phyloP scores from a whole-genome alignment of 2,113 vertebrate species.

The Corythaeola cristata region DNA sequence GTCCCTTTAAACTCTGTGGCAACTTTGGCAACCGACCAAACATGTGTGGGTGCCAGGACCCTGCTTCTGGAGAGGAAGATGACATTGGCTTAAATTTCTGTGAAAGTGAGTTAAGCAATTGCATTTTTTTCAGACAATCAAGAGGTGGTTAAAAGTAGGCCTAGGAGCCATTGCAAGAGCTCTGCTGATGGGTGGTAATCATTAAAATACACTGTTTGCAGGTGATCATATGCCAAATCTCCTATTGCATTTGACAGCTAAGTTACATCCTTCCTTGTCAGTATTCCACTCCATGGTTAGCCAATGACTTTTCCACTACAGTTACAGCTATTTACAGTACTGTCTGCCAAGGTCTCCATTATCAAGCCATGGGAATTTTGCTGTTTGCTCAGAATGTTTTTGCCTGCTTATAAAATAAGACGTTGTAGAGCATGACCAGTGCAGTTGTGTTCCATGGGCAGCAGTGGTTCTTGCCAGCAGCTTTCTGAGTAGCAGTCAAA shows the following conservation, averaged over 20 bases:
- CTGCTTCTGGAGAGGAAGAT: background rate
- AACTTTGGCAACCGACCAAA: background rate
- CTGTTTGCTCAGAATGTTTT: background rate
- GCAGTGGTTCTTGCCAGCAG: background rate
- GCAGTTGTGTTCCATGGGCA: background rate
- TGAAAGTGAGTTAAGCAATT: background rate
- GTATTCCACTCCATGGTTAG: background rate
- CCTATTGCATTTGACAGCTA: background rate
- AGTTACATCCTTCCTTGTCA: background rate
- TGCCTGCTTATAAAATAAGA: background rate
- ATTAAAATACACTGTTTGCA: background rate
- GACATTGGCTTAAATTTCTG: background rate
- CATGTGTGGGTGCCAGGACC: rapidly evolving
- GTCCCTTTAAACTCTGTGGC: background rate
- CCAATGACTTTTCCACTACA: background rate
- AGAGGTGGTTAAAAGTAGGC: background rate
- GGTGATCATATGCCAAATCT: background rate
- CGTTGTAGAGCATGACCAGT: background rate
- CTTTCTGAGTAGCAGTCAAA: background rate
- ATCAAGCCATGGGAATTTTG: background rate
- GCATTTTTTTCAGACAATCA: background rate
- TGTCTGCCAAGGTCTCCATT: background rate
- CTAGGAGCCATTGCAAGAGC: background rate
- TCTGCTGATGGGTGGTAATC: background rate
- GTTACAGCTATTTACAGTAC: background rate